phyloP scores from a whole-genome alignment of 1,140 invertebrate species.

The Microplitis mediator region DNA sequence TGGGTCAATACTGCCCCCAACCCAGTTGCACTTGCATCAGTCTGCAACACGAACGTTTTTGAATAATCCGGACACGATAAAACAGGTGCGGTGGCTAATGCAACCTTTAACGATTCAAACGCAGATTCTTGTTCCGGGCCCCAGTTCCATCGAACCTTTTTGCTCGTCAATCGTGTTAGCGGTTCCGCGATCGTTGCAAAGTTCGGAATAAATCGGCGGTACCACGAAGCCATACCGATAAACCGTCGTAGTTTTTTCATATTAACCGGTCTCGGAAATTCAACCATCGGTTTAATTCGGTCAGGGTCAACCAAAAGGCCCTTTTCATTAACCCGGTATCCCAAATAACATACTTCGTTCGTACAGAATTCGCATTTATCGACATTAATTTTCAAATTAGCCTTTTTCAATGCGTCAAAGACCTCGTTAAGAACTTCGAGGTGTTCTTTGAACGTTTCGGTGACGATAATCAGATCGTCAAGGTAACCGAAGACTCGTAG shows the following conservation, averaged over 20 bases:
- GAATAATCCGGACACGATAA: no score
- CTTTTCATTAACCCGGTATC: background rate
- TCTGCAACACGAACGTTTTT: no score
- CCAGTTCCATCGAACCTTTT: slow-evolving; percentile 41
- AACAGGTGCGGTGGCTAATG: slow-evolving; percentile 11
- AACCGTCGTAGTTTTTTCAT: no score
- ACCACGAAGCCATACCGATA: no score
- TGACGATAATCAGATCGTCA: no score
- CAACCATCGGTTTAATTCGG: background rate
- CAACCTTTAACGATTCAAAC: slow-evolving; percentile 20
- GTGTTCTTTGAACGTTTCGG: no score
- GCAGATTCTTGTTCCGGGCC: slow-evolving; percentile 19
- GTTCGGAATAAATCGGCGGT: slow-evolving; percentile 14
- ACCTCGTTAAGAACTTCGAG: no score
- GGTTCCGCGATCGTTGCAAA: slow-evolving; percentile 44
- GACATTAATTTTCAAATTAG: background rate
- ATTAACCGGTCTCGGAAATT: background rate
- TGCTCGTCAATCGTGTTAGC: slow-evolving; percentile 41
- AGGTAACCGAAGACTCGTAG: no score
- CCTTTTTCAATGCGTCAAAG: background rate
- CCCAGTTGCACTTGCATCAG: no score
- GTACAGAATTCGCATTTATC: background rate
- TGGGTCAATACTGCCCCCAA: no score
- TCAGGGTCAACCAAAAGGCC: background rate
- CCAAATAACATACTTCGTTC: background rate